phyloP scores from a whole-genome alignment of 2,888 invertebrate genomes.

The Chydorus sphaericus region DNA sequence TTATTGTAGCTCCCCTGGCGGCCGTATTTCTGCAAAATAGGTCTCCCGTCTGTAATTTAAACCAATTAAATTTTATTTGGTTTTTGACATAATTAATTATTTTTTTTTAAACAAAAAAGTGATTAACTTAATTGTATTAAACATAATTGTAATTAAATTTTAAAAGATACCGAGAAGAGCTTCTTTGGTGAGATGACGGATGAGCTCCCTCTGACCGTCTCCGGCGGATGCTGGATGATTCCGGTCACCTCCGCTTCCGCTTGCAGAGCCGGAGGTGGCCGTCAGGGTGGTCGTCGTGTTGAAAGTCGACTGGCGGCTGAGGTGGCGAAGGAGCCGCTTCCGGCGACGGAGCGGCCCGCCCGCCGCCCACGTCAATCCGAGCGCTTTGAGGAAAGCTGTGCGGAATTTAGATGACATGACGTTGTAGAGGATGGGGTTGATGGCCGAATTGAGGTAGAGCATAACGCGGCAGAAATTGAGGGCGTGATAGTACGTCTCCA shows the following conservation, averaged over 20 bases:
- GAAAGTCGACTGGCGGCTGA: conserved; percentile 49
- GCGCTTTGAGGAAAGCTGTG: conserved; percentile 55
- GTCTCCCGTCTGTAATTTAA: no score
- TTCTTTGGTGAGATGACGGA: background rate
- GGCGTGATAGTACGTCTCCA: conserved; percentile 67
- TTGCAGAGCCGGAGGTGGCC: conserved; percentile 15
- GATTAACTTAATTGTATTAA: no score
- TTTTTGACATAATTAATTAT: no score
- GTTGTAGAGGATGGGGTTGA: conserved; percentile 82
- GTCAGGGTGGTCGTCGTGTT: conserved; percentile 42
- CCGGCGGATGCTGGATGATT: background rate
- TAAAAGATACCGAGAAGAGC: background rate
- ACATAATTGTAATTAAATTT: no score
- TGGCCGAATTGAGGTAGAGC: conserved; percentile 77
- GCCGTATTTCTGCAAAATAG: background rate
- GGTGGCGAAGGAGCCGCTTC: conserved; percentile 21
- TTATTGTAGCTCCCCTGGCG: background rate
- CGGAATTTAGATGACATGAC: conserved; percentile 84
- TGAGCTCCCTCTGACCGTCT: background rate
- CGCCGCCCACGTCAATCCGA: conserved; percentile 29
- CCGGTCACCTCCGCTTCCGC: background rate
- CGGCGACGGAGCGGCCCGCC: no score
- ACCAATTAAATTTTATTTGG: no score
- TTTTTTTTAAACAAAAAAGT: no score
- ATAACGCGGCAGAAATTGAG: conserved; percentile 74